A percentile compares a stretch with the other conserved stretches of the same genome.
phyloP scores from a whole-genome alignment of 2,113 vertebrate species.

The Saccopteryx leptura region DNA sequence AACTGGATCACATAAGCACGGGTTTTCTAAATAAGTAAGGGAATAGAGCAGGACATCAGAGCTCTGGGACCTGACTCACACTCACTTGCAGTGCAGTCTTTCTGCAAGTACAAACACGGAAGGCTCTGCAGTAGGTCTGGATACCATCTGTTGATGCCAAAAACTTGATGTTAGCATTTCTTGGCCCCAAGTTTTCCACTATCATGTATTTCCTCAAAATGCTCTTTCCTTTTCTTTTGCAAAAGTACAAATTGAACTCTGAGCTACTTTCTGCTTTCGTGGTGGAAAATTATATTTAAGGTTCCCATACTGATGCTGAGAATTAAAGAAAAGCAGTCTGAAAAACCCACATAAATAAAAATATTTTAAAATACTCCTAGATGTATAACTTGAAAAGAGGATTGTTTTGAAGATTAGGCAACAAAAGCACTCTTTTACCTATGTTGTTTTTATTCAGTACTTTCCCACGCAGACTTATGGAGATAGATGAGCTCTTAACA shows the following conservation, averaged over 20 bases:
- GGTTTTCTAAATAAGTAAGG: background rate
- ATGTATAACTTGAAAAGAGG: background rate
- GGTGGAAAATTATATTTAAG: conserved; percentile 29
- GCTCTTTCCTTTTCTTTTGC: conserved; percentile 15
- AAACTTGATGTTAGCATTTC: background rate
- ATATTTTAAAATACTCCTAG: background rate
- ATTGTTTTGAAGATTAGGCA: background rate
- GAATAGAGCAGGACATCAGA: background rate
- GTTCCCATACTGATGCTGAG: background rate
- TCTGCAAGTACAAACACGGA: background rate
- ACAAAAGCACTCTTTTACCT: background rate
- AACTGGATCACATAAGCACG: background rate
- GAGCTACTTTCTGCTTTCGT: conserved; percentile 5
- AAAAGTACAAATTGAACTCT: background rate
- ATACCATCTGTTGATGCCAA: background rate
- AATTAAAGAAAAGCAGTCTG: conserved; percentile 21
- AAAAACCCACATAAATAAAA: background rate
- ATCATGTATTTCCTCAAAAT: background rate
- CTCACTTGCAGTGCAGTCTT: background rate
- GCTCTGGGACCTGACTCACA: background rate
- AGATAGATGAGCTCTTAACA: background rate
- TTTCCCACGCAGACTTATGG: background rate
- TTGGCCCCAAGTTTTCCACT: background rate
- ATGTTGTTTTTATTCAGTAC: background rate
- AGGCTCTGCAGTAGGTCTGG: background rate